Conservation (phyloP, 2,888 invertebrate species). For the Leptopilina myrica region DNA sequence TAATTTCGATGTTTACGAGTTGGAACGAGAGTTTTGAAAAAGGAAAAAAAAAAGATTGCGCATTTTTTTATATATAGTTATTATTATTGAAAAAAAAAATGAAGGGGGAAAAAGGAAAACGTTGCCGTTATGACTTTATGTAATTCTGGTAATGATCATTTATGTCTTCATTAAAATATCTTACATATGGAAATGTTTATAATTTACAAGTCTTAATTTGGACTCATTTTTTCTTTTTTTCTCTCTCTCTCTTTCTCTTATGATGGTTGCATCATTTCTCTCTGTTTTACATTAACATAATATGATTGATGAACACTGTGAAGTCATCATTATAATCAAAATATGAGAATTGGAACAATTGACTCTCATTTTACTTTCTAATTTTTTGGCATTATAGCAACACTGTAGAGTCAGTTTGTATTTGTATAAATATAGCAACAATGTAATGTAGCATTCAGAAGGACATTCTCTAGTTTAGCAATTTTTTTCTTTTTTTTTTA, state of each 20-base stretch:
- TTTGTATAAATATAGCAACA: background rate
- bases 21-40: background rate
- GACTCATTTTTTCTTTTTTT: background rate
- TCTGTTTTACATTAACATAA: background rate
- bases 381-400: background rate
- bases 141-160: constrained; percentile 5
- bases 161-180: constrained; percentile 17
- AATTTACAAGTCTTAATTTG: background rate
- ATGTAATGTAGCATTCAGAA: background rate
- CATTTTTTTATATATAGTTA: background rate
- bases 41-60: background rate
- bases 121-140: background rate
- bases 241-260: too few relatives aligned
- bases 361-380: constrained; percentile 14
- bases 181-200: background rate
- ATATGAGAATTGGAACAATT: background rate
- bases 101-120: too few relatives aligned
- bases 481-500: background rate
- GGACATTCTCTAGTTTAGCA: background rate
- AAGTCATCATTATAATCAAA: background rate
- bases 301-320: background rate
- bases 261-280: background rate
- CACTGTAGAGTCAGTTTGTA: too few relatives aligned
- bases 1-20: background rate
- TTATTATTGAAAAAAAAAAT: too few relatives aligned